Evolutionary conservation across 2,888 invertebrate genomes (phyloP).

Genomic region (Acanthosepion pharaonis): DNA sequence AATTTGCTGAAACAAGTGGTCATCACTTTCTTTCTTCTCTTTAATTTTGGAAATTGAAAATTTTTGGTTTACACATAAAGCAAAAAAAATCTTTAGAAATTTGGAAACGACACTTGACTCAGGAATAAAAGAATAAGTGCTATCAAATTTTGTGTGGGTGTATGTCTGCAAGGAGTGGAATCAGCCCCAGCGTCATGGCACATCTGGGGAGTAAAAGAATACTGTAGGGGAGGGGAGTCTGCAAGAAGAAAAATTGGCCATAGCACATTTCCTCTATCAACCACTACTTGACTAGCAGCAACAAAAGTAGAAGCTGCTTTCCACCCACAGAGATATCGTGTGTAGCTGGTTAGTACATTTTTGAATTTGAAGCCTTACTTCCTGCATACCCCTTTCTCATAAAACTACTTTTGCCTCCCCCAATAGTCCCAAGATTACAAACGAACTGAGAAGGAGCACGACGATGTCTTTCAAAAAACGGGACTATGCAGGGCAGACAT

Average conservation of each 20-base stretch:
- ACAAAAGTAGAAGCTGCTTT: background rate
- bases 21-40: too few species aligned
- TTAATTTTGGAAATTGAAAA: too few species aligned
- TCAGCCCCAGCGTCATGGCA: background rate
- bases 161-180: background rate
- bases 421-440: background rate
- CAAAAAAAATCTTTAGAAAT: background rate
- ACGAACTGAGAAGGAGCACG: background rate
- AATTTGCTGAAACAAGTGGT: too few species aligned
- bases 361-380: background rate
- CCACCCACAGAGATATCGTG: background rate
- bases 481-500: slow-evolving; percentile 9
- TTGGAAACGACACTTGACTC: background rate
- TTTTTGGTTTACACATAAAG: too few species aligned
- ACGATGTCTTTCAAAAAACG: background rate
- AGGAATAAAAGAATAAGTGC: too few species aligned
- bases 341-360: background rate
- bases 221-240: background rate
- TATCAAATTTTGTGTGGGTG: background rate
- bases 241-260: background rate
- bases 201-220: background rate
- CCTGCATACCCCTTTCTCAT: background rate
- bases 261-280: slow-evolving; percentile 33
- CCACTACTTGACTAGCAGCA: background rate
- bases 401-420: background rate